phyloP scores from a whole-genome alignment of 2,113 vertebrate genomes.

The Procavia capensis region DNA sequence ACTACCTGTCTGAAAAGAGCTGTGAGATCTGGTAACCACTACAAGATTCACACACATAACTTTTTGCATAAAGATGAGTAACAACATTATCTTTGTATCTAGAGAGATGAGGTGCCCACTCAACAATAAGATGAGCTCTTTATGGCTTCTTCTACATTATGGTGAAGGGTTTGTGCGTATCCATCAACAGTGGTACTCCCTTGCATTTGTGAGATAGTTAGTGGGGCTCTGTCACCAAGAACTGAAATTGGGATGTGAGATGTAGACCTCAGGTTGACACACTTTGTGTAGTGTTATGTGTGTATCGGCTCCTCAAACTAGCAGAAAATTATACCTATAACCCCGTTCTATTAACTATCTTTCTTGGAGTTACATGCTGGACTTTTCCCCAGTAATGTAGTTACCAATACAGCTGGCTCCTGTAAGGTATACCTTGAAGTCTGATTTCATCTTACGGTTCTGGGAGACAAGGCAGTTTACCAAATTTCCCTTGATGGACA shows the following conservation, averaged over 20 bases:
- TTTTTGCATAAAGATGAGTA: neutral
- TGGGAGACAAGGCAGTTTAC: conserved; percentile 14
- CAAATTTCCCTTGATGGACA: conserved; percentile 35
- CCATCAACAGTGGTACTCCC: neutral
- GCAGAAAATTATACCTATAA: too few relatives aligned
- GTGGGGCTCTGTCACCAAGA: neutral
- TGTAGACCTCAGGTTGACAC: rapidly evolving
- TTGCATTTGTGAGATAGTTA: neutral
- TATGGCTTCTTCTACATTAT: neutral
- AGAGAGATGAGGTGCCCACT: neutral
- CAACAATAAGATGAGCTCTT: neutral
- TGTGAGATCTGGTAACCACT: neutral
- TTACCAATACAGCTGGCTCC: neutral
- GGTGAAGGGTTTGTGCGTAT: neutral
- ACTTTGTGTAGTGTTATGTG: neutral
- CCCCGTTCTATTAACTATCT: neutral
- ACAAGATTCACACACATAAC: neutral
- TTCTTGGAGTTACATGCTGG: neutral
- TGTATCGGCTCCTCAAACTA: neutral
- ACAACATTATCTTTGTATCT: neutral
- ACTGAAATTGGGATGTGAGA: neutral
- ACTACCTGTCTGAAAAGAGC: neutral
- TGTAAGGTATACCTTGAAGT: neutral
- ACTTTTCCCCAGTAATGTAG: neutral
- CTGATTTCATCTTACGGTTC: neutral